Evolutionary conservation across 2,888 invertebrate genomes (phyloP), one percentile per base, ranked within the genome.

Genomic region (Synergus umbraculus): DNA sequence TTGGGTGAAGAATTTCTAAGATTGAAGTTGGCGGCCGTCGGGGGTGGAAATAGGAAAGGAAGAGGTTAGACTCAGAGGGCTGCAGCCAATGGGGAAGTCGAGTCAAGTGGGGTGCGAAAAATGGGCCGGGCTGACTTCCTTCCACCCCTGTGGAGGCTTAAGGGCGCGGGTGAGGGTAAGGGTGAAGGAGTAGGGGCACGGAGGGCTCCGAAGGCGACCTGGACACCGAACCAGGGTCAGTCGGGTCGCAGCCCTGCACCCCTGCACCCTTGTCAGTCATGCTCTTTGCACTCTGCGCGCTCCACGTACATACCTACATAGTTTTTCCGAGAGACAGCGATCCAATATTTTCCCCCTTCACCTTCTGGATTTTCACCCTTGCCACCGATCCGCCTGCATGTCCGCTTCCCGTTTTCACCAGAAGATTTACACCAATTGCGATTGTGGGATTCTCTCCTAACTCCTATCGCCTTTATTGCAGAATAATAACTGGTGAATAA

Each of bases 31-130:
- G 5, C 37, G 54, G 80, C 77, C 79, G 83, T 76, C 77, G 82
- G 76, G 85, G 84, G 87, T 84, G 83, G 84, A 69, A 83, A 86
- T 83, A 84, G 83, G 82, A 85, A 87, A 86, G 86, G 87, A 84
- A 86, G 86, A 90, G 90, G 90, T 91, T 89, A 90, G 88, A 87
- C 85, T 86, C 84, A 88, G 88, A 88, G 89, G 89, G 88, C 86
- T 89, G 84, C 88, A 86, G 87, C 91, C 91, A 91, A 91, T 91
- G 86, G 89, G 90, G 87, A 88, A 86, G 89, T 83, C 86, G 90
- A 89, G 89, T 89, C 90, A 90, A 90, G 90, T 89, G 89, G 90
- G 90, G 90, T 89, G 91, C 90, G 90, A 91, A 91, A 91, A 91
- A 91, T 91, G 91, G 91, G 91, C 88, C 85, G 91, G 87, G 84